Percentiles rank a stretch among this genome's conserved stretches.
These are phyloP conservation scores for Mactra quadrangularis DNA, from an alignment of 1,140 invertebrate species.

Conservation along the genomic window DNA sequence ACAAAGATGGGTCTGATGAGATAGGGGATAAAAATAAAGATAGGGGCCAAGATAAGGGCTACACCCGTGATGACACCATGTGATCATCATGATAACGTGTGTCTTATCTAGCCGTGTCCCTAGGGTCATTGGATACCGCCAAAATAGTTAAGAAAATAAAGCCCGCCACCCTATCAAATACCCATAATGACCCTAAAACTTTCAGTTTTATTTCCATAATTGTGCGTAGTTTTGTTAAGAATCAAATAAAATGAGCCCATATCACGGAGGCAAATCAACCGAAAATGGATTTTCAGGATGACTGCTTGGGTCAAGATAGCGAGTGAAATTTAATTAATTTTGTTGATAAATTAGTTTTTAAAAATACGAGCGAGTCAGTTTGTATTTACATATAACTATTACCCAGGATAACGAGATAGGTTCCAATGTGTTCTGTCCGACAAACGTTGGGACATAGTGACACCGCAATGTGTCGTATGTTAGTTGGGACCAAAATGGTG, in stretches of 20 bases:
- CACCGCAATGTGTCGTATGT: slow-evolving; percentile 3
- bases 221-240: slow-evolving; percentile 43
- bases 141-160: slow-evolving; percentile 36
- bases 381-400: slow-evolving; percentile 51
- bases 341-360: slow-evolving; percentile 62
- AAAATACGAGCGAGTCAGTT: slow-evolving; percentile 38
- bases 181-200: slow-evolving; percentile 59
- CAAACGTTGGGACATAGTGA: slow-evolving; percentile 5
- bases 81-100: slow-evolving; percentile 49
- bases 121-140: slow-evolving; percentile 30
- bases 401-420: not conserved
- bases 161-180: slow-evolving; percentile 40
- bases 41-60: slow-evolving; percentile 36
- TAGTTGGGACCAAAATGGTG: too few species aligned
- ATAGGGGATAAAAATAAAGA: slow-evolving; percentile 39
- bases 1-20: slow-evolving; percentile 41
- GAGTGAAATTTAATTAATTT: slow-evolving; percentile 61
- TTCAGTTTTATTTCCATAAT: slow-evolving; percentile 57
- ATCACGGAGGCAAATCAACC: slow-evolving; percentile 41
- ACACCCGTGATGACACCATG: slow-evolving; percentile 43
- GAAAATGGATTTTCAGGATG: slow-evolving; percentile 55
- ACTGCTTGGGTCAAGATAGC: slow-evolving; percentile 43
- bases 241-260: slow-evolving; percentile 42
- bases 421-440: not conserved
- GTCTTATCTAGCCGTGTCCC: slow-evolving; percentile 30